Conservation (phyloP, 2,113 vertebrate species). For the Hydropotes inermis region DNA sequence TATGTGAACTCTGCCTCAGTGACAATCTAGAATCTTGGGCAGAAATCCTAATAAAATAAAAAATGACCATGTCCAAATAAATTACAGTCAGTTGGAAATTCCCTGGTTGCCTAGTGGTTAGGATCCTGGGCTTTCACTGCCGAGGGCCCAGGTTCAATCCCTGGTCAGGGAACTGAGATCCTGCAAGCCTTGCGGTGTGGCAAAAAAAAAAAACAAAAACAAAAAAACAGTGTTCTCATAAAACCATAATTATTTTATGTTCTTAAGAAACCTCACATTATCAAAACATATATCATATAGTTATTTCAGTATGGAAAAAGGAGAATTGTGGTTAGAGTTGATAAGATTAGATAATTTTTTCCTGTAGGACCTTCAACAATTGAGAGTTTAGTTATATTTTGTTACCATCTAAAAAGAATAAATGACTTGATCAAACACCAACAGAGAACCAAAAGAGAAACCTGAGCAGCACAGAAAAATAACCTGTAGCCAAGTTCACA, state of each 20-base stretch:
- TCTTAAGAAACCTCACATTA: neutral
- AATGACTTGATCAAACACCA: neutral
- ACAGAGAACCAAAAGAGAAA: neutral
- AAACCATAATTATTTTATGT: neutral
- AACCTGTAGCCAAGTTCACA: neutral
- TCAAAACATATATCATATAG: neutral
- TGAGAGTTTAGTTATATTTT: conserved; percentile 21
- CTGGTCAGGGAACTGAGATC: neutral
- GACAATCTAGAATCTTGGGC: neutral
- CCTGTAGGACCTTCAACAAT: neutral
- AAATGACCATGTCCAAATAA: neutral
- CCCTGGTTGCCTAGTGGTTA: neutral
- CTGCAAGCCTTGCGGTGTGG: neutral
- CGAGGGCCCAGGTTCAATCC: neutral
- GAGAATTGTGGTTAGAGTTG: neutral
- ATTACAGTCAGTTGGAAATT: neutral
- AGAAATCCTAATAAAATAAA: neutral
- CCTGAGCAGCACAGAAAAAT: neutral
- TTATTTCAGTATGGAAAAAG: neutral
- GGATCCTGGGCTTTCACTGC: neutral
- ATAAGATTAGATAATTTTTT: neutral
- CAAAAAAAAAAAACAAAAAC: neutral
- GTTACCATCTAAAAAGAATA: neutral
- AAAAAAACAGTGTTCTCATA: neutral
- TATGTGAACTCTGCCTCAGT: neutral